These are phyloP conservation scores for Macrotis lagotis DNA, from an alignment of 2,113 vertebrate species.

Conservation along the genomic window DNA sequence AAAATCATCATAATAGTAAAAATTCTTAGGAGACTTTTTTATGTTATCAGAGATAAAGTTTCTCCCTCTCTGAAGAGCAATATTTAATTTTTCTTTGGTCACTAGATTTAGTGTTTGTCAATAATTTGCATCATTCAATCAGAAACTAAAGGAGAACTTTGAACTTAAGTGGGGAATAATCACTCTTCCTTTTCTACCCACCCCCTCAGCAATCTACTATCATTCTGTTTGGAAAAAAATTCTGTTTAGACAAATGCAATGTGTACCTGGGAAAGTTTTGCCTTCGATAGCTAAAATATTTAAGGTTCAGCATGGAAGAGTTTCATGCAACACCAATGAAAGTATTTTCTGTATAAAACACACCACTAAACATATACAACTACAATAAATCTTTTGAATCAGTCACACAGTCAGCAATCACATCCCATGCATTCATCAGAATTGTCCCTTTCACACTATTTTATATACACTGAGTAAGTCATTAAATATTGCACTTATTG, in stretches of 20 bases:
- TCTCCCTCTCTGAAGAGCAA: slow-evolving; percentile 27
- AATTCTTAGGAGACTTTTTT: slow-evolving; percentile 33
- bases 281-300: slow-evolving; percentile 75
- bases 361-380: slow-evolving; percentile 79
- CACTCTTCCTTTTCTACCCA: background rate
- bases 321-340: slow-evolving; percentile 78
- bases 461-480: slow-evolving; percentile 95
- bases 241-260: no score
- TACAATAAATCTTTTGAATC: slow-evolving; percentile 79
- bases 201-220: background rate
- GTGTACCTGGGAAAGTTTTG: slow-evolving; percentile 78
- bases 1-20: slow-evolving; percentile 51
- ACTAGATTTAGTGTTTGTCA: slow-evolving; percentile 65
- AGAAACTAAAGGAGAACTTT: slow-evolving; percentile 60
- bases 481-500: slow-evolving; percentile 99
- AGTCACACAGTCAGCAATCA: slow-evolving; percentile 79
- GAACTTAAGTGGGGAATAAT: slow-evolving; percentile 51
- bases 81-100: slow-evolving; percentile 50
- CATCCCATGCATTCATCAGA: slow-evolving; percentile 75
- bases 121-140: slow-evolving; percentile 40
- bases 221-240: slow-evolving; percentile 73
- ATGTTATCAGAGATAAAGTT: slow-evolving; percentile 54
- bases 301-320: slow-evolving; percentile 78
- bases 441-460: slow-evolving; percentile 85
- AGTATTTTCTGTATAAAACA: slow-evolving; percentile 78